phyloP scores from a whole-genome alignment of 2,113 vertebrate genomes.

The Archocentrus centrarchus region DNA sequence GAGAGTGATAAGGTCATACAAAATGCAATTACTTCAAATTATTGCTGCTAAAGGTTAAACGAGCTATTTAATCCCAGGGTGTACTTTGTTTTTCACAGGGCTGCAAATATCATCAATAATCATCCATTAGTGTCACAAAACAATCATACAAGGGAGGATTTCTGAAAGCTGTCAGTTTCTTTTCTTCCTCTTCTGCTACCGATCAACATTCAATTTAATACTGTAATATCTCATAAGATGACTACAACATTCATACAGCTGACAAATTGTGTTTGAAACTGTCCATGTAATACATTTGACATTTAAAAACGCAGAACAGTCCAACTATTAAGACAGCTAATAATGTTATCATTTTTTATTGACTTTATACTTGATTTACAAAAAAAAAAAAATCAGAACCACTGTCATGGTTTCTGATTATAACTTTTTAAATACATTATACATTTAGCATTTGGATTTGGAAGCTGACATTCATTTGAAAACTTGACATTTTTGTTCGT shows the following conservation, averaged over 20 bases:
- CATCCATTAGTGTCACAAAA: constrained; percentile 35
- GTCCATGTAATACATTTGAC: constrained; percentile 16
- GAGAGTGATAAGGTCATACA: neutral
- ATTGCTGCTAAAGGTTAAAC: neutral
- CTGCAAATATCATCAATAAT: neutral
- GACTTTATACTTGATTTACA: neutral
- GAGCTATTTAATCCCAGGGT: neutral
- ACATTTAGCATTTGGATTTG: neutral
- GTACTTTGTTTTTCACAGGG: neutral
- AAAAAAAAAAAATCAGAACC: neutral
- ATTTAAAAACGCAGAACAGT: constrained; percentile 10
- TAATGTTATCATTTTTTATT: neutral
- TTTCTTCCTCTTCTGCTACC: constrained; percentile 13
- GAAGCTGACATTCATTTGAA: neutral
- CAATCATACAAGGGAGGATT: constrained; percentile 38
- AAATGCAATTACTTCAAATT: neutral
- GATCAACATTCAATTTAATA: constrained; percentile 52
- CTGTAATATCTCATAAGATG: constrained; percentile 21
- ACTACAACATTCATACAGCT: constrained; percentile 18
- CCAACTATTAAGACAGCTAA: neutral
- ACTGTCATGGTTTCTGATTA: neutral
- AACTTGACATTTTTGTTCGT: neutral
- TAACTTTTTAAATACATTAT: neutral
- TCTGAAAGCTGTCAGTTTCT: constrained; percentile 37
- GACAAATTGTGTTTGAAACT: constrained; percentile 13